phyloP scores from a whole-genome alignment of 2,113 vertebrate genomes.

The Rhinolophus ferrumequinum region DNA sequence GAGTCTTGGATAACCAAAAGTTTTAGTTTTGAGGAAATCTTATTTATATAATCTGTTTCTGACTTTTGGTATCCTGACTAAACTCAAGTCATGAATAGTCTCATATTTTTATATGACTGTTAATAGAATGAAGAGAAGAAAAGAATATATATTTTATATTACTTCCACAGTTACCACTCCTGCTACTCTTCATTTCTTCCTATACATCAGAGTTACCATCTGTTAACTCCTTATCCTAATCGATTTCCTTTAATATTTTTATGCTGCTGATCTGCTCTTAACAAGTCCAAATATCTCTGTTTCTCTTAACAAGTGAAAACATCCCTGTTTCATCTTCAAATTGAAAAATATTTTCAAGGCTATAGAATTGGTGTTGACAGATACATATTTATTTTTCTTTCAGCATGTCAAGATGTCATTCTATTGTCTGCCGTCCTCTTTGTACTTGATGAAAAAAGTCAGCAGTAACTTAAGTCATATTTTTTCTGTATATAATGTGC shows the following conservation, averaged over 20 bases:
- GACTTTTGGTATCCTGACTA: too few relatives aligned
- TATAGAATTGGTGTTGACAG: not conserved
- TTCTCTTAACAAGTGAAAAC: not conserved
- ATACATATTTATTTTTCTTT: not conserved
- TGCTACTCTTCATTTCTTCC: not conserved
- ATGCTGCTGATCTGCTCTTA: not conserved
- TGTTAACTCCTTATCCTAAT: not conserved
- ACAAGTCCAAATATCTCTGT: too few relatives aligned
- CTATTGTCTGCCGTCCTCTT: not conserved
- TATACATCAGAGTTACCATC: not conserved
- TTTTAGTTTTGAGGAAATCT: not conserved
- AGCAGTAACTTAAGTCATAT: not conserved
- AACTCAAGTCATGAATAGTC: too few relatives aligned
- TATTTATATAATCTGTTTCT: too few relatives aligned
- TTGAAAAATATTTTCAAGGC: not conserved
- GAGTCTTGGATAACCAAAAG: not conserved
- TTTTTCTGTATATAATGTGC: not conserved
- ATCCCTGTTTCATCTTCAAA: not conserved
- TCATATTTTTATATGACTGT: too few relatives aligned
- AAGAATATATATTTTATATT: too few relatives aligned
- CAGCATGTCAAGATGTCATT: not conserved
- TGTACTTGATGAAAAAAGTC: not conserved
- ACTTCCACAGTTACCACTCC: too few relatives aligned
- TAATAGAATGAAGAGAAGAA: too few relatives aligned
- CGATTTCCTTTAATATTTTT: not conserved